Percentiles rank a stretch among this genome's conserved stretches.
phyloP scores from a whole-genome alignment of 2,797 vertebrate genomes.

The Echiichthys vipera region DNA sequence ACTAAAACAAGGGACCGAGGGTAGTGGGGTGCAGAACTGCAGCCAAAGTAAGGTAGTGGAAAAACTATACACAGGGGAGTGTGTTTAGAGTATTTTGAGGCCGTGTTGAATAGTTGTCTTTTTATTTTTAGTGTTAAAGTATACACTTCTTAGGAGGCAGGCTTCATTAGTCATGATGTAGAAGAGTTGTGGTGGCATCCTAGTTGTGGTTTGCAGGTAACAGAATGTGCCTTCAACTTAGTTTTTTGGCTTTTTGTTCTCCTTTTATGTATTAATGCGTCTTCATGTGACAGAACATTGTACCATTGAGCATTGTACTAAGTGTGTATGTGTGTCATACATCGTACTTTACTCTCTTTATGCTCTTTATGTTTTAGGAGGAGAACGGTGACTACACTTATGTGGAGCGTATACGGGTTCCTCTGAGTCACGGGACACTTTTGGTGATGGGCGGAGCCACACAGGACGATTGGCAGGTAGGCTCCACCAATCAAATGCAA shows the following conservation, averaged over 20 bases:
- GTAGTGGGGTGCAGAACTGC: neutral
- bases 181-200: neutral
- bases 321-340: neutral
- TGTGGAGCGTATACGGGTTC: slow-evolving; percentile 87
- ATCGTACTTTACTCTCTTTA: neutral
- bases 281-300: neutral
- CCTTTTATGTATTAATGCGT: neutral
- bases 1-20: neutral
- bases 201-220: neutral
- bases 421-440: slow-evolving; percentile 91
- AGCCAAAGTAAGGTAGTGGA: neutral
- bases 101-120: neutral
- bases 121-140: slow-evolving; percentile 13
- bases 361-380: slow-evolving; percentile 80
- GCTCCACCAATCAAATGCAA: slow-evolving; percentile 28
- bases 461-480: slow-evolving; percentile 97
- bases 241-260: neutral
- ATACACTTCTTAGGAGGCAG: neutral
- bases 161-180: neutral
- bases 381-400: slow-evolving; percentile 92
- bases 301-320: no score
- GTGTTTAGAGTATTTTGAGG: slow-evolving; percentile 28
- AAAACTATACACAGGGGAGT: neutral
- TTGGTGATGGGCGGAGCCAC: slow-evolving; percentile 94
- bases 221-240: neutral